Evolutionary conservation across 2,113 vertebrate genomes (phyloP).

Genomic region (Choloepus hoffmanni): DNA sequence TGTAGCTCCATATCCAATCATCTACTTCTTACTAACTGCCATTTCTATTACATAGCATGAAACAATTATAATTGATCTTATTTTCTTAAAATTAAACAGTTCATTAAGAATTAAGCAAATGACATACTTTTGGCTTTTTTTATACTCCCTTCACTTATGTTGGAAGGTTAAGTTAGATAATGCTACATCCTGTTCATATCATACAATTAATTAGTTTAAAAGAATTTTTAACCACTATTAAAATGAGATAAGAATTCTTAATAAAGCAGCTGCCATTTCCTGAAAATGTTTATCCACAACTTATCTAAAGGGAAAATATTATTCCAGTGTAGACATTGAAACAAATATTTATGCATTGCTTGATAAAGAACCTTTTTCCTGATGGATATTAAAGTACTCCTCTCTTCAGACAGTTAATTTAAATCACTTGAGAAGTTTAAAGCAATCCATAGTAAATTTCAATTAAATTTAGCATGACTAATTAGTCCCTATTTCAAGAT

Average conservation of each 20-base stretch:
- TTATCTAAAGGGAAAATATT: constrained; percentile 41
- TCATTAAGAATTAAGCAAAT: constrained; percentile 60
- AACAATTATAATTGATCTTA: neutral
- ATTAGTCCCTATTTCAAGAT: constrained; percentile 49
- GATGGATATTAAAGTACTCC: constrained; percentile 20
- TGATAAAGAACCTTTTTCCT: neutral
- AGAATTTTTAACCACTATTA: constrained; percentile 54
- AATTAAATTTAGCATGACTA: constrained; percentile 38
- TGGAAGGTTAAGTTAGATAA: constrained; percentile 58
- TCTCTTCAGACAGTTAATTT: constrained; percentile 19
- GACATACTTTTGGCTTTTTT: neutral
- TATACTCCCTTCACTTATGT: neutral
- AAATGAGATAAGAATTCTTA: constrained; percentile 43
- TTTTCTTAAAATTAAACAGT: constrained; percentile 15
- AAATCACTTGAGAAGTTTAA: constrained; percentile 56
- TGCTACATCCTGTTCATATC: constrained; percentile 13
- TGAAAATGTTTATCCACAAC: constrained; percentile 48
- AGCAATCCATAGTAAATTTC: constrained; percentile 48
- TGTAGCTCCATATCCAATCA: neutral
- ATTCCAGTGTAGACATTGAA: neutral
- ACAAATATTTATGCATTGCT: neutral
- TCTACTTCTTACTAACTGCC: neutral
- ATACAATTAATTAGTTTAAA: constrained; percentile 55
- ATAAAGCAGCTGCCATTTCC: constrained; percentile 52
- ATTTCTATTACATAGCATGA: neutral